phyloP scores from a whole-genome alignment of 64 coral and sea anemone genomes.

The Pocillopora damicornis region DNA sequence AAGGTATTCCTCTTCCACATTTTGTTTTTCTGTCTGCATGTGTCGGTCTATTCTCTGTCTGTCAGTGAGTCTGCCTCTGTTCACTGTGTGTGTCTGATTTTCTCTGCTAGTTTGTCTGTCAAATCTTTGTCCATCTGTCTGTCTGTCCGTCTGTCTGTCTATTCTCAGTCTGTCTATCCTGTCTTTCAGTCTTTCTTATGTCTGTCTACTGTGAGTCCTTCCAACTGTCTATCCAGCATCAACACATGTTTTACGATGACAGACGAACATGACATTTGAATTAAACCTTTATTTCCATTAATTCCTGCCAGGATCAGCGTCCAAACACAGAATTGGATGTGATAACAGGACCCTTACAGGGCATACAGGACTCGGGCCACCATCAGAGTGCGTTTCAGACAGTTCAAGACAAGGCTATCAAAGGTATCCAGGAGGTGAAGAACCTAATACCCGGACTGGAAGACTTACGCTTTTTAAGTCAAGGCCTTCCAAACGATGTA shows the following conservation, averaged over 20 bases:
- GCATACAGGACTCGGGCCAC: background rate
- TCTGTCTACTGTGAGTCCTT: background rate
- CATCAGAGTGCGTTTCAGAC: constrained; percentile 16
- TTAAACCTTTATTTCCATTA: background rate
- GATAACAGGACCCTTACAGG: constrained; percentile 12
- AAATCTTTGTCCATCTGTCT: too few relatives aligned
- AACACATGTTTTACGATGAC: background rate
- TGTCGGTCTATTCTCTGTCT: too few relatives aligned
- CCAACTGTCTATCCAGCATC: background rate
- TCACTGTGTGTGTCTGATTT: too few relatives aligned
- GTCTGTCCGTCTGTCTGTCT: too few relatives aligned
- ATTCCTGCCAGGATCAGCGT: background rate
- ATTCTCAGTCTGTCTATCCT: too few relatives aligned
- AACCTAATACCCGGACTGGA: constrained; percentile 29
- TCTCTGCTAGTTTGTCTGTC: too few relatives aligned
- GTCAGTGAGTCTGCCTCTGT: too few relatives aligned
- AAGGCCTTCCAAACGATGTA: constrained; percentile 41
- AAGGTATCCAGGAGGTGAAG: constrained; percentile 49
- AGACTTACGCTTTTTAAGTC: constrained; percentile 39
- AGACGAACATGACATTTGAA: background rate
- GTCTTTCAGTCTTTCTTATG: too few relatives aligned
- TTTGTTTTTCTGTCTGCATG: too few relatives aligned
- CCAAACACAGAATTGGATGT: background rate
- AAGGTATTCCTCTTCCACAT: too few relatives aligned
- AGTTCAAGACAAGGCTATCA: constrained; percentile 29